Evolutionary conservation across 2,888 invertebrate genomes (phyloP), one percentile per base, ranked within the genome.

Genomic region (Unio delphinus): DNA sequence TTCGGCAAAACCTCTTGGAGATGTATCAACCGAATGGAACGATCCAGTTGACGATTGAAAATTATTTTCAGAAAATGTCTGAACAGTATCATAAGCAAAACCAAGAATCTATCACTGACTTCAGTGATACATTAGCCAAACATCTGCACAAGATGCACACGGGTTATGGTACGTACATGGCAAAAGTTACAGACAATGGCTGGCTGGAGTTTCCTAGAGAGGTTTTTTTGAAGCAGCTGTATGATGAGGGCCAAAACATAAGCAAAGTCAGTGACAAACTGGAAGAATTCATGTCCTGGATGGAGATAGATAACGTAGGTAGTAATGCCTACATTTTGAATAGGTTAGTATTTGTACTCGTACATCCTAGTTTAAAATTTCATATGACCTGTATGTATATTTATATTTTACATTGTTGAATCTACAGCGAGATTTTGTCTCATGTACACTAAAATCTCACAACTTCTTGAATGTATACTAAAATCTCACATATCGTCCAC

Each of bases 131-230:
- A 2, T 65, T 86, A 23, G 76, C 80, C 30, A 70, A 76, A 55
- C 76, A 83, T 57, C 74, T 86, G 23, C 72, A 81, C 17, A 67
- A 76, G 30, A 75, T 85, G 63, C 72, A 80, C 17, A 67, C 76
- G 1, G 81, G 77, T 8, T 89, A 86, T 68, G 73, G 76, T 26
- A 68, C 81, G 5, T 86, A 86, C 70, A 75, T 88, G 34, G 76
- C 78, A 57, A 78, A 80, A 26, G 78, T 88, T 6, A 80, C 79
- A 7, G 74, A 79, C 8, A 88, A 85, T 65, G 74, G 79, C 26
- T 89, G 88, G 88, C 71, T 88, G 58, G 79, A 81, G 28, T 86
- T 87, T 61, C 85, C 88, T 7, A 75, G 80, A 56, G 79, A 85
- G 63, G 73, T 84, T 23, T 87, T 84, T 65, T 76, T 81, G 65